Percentiles rank a stretch among this genome's conserved stretches.
Conservation (phyloP, 1,140 invertebrate genomes). For the Carposina sasakii region DNA sequence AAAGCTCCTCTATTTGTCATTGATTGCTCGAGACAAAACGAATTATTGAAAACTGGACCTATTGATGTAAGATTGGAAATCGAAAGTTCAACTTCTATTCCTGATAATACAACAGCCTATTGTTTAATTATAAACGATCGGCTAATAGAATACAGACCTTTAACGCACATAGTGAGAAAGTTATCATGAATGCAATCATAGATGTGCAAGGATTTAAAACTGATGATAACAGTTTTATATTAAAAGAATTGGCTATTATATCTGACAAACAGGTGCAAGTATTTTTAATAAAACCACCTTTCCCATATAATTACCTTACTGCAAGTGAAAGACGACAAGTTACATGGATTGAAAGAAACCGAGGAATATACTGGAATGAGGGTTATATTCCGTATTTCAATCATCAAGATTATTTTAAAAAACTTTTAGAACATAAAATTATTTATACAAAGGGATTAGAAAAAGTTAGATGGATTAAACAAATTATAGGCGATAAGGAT, state of each 20-base stretch:
- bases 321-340: background rate
- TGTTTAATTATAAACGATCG: conserved; percentile 28
- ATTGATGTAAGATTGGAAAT: conserved; percentile 23
- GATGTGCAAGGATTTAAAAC: conserved; percentile 22
- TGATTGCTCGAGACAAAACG: conserved; percentile 17
- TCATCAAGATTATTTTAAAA: background rate
- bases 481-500: background rate
- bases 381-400: conserved; percentile 1
- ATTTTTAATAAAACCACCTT: conserved; percentile 16
- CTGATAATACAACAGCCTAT: conserved; percentile 24
- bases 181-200: conserved; percentile 18
- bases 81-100: conserved; percentile 16
- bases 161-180: conserved; percentile 23
- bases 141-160: conserved; percentile 24
- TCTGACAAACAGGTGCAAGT: conserved; percentile 5
- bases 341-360: conserved; percentile 5
- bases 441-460: conserved; percentile 4
- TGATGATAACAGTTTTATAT: conserved; percentile 14
- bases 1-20: conserved; percentile 15
- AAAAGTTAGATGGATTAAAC: conserved; percentile 7
- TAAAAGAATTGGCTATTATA: conserved; percentile 21
- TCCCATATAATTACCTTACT: conserved; percentile 6
- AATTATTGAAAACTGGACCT: conserved; percentile 20
- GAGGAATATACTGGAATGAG: conserved; percentile 5
- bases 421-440: conserved; percentile 2